These are phyloP conservation scores for Athrips mouffetella DNA, from an alignment of 2,888 invertebrate genomes.

Conservation along the genomic window DNA sequence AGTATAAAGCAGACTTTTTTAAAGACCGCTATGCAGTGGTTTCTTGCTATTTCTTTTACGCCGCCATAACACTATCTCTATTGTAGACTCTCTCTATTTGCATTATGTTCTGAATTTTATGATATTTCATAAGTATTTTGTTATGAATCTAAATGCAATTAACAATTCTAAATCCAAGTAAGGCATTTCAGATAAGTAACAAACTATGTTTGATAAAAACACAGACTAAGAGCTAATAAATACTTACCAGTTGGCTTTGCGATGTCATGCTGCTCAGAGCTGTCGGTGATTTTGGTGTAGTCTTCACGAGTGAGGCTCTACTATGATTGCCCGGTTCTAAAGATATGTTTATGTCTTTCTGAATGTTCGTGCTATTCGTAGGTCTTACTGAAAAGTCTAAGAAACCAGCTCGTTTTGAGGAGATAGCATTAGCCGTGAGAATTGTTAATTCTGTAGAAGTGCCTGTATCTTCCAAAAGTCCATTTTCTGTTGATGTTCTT, in stretches of 20 bases:
- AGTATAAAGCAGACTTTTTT: too few species aligned
- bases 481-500: conserved; percentile 7
- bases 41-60: too few species aligned
- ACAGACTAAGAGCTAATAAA: not conserved
- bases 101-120: too few species aligned
- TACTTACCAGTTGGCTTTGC: conserved; percentile 56
- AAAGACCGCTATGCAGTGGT: too few species aligned
- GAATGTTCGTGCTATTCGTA: not conserved
- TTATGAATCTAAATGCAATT: too few species aligned
- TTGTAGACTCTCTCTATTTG: too few species aligned
- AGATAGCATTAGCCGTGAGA: conserved; percentile 35
- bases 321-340: conserved; percentile 5
- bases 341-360: not conserved
- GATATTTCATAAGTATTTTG: too few species aligned
- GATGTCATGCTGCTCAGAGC: conserved; percentile 30
- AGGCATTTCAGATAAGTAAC: too few species aligned
- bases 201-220: too few species aligned
- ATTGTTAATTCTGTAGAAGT: conserved; percentile 4
- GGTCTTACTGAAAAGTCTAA: conserved; percentile 45
- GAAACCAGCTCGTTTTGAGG: conserved; percentile 57
- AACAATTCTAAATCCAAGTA: too few species aligned
- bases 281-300: not conserved
- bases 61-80: too few species aligned
- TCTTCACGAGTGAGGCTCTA: conserved; percentile 22
- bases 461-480: not conserved